Conservation (phyloP, 2,113 vertebrate species). For the Atractosteus spatula region DNA sequence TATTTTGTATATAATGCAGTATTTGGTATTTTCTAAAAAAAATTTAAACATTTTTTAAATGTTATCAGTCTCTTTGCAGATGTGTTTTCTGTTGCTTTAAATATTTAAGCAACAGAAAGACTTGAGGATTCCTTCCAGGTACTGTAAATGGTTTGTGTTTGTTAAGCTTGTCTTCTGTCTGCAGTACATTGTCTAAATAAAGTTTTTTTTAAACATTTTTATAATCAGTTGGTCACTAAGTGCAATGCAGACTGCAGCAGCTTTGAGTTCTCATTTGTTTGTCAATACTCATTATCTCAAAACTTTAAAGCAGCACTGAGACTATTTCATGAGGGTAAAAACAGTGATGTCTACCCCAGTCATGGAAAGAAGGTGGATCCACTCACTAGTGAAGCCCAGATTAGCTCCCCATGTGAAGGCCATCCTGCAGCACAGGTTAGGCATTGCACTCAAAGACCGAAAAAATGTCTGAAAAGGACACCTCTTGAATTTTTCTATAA, state of each 20-base stretch:
- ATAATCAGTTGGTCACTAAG: not conserved
- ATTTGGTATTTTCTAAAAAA: not conserved
- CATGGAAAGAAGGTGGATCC: no score
- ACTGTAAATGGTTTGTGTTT: not conserved
- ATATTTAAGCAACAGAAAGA: not conserved
- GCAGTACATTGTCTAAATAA: not conserved
- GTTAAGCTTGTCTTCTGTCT: not conserved
- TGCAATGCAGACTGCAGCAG: not conserved
- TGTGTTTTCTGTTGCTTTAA: not conserved
- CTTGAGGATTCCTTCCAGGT: no score
- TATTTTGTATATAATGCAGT: not conserved
- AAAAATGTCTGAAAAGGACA: no score
- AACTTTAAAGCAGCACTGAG: not conserved
- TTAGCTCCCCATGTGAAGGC: no score
- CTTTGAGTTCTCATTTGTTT: no score
- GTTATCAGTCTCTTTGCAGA: not conserved
- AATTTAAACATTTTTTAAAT: not conserved
- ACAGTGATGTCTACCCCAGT: no score
- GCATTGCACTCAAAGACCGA: no score
- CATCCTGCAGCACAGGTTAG: no score
- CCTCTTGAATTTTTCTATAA: no score
- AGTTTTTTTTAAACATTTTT: not conserved
- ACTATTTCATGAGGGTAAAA: no score
- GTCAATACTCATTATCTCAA: not conserved
- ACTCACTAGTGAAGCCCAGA: no score